Evolutionary conservation across 2,113 vertebrate genomes (phyloP).

Genomic region (Urocolius indicus): DNA sequence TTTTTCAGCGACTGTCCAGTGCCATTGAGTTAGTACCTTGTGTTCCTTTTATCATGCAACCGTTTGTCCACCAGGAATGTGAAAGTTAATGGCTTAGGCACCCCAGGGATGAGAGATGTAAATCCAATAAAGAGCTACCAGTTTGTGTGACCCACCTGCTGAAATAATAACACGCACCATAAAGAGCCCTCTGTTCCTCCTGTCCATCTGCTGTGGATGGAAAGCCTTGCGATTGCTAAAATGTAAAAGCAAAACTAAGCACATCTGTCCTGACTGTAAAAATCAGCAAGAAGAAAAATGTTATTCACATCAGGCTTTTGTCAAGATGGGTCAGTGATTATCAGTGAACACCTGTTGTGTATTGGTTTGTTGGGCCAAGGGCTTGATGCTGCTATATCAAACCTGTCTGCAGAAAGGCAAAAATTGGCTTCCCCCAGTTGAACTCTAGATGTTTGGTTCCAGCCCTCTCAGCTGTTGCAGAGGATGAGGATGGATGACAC

Average conservation of each 20-base stretch:
- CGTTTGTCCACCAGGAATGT: neutral
- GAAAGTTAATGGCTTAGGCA: neutral
- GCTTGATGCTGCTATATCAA: neutral
- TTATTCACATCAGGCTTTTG: conserved; percentile 8
- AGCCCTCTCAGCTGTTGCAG: neutral
- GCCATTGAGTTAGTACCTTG: neutral
- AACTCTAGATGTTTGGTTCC: neutral
- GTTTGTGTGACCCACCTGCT: neutral
- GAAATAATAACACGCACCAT: neutral
- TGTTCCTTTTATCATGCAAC: neutral
- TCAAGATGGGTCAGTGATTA: neutral
- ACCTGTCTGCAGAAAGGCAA: neutral
- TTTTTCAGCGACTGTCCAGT: neutral
- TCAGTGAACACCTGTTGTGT: neutral
- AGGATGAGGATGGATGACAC: neutral
- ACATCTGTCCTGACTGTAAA: neutral
- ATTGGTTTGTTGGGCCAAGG: neutral
- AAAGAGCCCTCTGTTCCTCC: neutral
- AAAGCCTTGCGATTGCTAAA: neutral
- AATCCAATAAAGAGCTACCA: neutral
- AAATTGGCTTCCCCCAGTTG: neutral
- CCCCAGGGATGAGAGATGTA: neutral
- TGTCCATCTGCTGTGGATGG: neutral
- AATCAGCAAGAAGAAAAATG: conserved; percentile 2
- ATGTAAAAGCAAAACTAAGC: neutral